Evolutionary conservation across 1,140 invertebrate genomes (phyloP), one percentile per base, ranked within the genome.

Genomic region (Lerema accius): DNA sequence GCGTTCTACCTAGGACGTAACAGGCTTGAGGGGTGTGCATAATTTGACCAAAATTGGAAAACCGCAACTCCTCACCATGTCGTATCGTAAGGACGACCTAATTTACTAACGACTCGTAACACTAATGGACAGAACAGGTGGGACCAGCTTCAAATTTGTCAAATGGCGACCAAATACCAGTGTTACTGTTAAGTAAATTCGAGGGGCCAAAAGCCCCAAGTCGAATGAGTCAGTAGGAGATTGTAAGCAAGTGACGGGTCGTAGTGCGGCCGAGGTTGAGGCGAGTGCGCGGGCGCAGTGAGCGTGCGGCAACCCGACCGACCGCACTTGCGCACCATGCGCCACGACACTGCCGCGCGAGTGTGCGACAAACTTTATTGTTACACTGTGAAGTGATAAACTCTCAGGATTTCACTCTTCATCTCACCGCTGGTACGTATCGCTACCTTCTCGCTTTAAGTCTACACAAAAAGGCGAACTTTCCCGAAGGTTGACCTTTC

Each of bases 321-420:
- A 73, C 62, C 82, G 75, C 76, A 80, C 74, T 60, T 69, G 70
- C 76, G 65, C 74, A 80, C 71, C 74, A 86, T 87, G 83, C 80
- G 69, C 74, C 65, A 45, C 63, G 55, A 65, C 63, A 59, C 15
- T 19, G 58, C 39, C 37, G 40, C 84, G 82, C 84, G 83, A 83
- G 78, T 87, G 86, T 86, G 78, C 56, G 6, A 64, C 65, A 53
- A 59, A 53, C 65, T 71, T 74, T 71, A 72, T 67, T 43, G 43
- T 32, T 73, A 80, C 64, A 68, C 67, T 73, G 85, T 88, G 83
- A 84, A 89, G 86, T 89, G 86, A 86, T 69, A 76, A 39, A 69
- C 37, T 49, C 60, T 55, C 69, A 72, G 82, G 83, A 86, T 84
- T 87, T 73, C 46, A 60, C 61, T 63, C 42, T 26, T 26, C 35